Percentiles rank a stretch among this genome's conserved stretches.
Evolutionary conservation across 2,113 vertebrate genomes (phyloP).

Genomic region (Lathamus discolor): DNA sequence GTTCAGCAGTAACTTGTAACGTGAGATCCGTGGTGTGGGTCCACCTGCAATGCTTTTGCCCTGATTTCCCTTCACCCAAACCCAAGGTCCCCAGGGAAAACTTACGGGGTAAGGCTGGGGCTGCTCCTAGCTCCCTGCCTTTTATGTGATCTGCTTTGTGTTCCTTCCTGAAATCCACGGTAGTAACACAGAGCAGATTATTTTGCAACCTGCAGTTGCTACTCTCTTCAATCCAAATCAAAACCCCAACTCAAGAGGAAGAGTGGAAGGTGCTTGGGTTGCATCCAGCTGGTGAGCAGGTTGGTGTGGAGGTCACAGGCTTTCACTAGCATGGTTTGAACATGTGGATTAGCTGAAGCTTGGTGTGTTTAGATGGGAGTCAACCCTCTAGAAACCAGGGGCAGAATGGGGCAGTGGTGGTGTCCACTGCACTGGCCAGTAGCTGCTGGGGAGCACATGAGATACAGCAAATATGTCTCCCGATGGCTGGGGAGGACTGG

Average conservation of each 20-base stretch:
- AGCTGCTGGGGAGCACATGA: neutral
- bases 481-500: neutral
- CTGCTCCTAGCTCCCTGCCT: neutral
- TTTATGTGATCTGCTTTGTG: fast-evolving
- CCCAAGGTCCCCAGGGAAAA: neutral
- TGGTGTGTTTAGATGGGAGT: neutral
- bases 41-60: too few relatives aligned
- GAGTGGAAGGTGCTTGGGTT: neutral
- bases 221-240: neutral
- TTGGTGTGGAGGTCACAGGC: neutral
- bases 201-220: neutral
- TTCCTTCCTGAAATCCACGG: neutral
- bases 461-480: neutral
- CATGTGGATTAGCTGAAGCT: neutral
- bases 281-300: fast-evolving
- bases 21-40: fast-evolving
- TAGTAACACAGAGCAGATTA: fast-evolving
- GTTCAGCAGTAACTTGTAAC: fast-evolving
- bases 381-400: neutral
- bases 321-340: neutral
- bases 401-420: fast-evolving
- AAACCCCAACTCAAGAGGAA: neutral
- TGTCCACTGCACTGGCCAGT: fast-evolving
- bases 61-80: neutral
- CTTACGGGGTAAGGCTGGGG: too few relatives aligned